A percentile compares a stretch with the other conserved stretches of the same genome.
Evolutionary conservation across 1,140 invertebrate genomes (phyloP).

Genomic region (Charaxes varanes): DNA sequence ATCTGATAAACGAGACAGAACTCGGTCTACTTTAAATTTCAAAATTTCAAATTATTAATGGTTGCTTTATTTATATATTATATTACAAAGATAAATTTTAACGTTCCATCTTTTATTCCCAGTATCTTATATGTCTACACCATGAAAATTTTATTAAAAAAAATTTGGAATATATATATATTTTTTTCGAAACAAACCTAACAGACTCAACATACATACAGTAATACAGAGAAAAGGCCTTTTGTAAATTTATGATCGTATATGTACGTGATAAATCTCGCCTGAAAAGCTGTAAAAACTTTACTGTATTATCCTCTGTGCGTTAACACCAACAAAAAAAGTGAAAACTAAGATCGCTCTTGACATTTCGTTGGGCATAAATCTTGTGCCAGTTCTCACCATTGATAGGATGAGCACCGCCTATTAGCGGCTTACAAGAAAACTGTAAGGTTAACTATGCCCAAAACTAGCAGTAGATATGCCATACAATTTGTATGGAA

Average conservation of each 20-base stretch:
- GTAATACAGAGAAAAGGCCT: no score
- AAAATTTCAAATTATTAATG: no score
- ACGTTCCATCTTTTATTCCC: background rate
- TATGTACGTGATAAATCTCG: no score
- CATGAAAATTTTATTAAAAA: background rate
- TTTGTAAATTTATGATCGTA: no score
- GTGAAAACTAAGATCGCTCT: constrained; percentile 6
- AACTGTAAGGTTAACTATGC: constrained; percentile 66
- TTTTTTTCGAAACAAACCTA: no score
- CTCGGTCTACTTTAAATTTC: no score
- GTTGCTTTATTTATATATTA: no score
- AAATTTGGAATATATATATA: no score
- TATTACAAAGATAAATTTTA: constrained; percentile 9
- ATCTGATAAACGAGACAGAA: constrained; percentile 13
- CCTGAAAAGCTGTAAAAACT: no score
- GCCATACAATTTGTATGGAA: constrained; percentile 69
- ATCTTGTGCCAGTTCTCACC: constrained; percentile 30
- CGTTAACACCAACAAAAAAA: constrained; percentile 1
- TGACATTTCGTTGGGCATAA: constrained; percentile 6
- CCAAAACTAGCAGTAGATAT: constrained; percentile 64
- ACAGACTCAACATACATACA: no score
- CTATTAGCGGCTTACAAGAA: constrained; percentile 58
- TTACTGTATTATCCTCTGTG: background rate
- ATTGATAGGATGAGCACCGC: constrained; percentile 45
- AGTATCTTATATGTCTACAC: constrained; percentile 2